Base-by-base conservation (phyloP, 2,888 invertebrate genomes). In the Agrenia bidenticulata region DNA sequence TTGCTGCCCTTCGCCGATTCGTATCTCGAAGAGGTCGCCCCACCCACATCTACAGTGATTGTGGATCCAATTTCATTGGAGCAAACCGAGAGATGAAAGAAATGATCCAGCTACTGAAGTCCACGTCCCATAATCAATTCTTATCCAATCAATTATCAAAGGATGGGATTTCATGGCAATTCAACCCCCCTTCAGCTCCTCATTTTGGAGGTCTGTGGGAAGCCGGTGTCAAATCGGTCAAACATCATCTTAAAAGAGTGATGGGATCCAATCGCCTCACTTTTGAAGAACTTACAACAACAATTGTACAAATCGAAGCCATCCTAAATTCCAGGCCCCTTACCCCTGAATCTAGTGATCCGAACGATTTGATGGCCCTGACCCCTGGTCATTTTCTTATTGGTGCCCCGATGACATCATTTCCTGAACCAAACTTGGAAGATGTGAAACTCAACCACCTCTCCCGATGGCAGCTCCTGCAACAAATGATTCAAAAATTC, bases 131-230 rank as follows among this genome's bases (percentile, higher is more conserved):
- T 11, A 27, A 55, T 32, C 2, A 49, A 19, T n/a, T 9, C 1
- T 19, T 60, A 1, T 2, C 17, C 2, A 50, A 58, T 1, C 15
- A 61, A 24, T 0, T 76, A n/a, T 54, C 71, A 0, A 60, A 56
- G 5, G 63, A 73, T 4, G 66, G 67, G 1, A 75, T 77, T 9
- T 51, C 66, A 2, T 80, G 79, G 79, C 72, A 78, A 37, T 81
- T 79, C 56, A 77, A 73, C 19, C 78, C 79, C 2, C 77, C 79
- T 2, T 63, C 64, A 24, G 73, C 77, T 2, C 77, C 78, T 1
- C 77, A 80, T 59, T 77, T 78, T 50, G 78, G 79, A 1, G 79
- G 78, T 1, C 57, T 79, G 2, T 79, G 78, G 77, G 78, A 80
- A 63, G 77, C 78, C 1, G 77, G 76, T 2, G 77, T 80, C 0